Evolutionary conservation across 2,113 vertebrate genomes (phyloP).

Genomic region (Ovibos moschatus): DNA sequence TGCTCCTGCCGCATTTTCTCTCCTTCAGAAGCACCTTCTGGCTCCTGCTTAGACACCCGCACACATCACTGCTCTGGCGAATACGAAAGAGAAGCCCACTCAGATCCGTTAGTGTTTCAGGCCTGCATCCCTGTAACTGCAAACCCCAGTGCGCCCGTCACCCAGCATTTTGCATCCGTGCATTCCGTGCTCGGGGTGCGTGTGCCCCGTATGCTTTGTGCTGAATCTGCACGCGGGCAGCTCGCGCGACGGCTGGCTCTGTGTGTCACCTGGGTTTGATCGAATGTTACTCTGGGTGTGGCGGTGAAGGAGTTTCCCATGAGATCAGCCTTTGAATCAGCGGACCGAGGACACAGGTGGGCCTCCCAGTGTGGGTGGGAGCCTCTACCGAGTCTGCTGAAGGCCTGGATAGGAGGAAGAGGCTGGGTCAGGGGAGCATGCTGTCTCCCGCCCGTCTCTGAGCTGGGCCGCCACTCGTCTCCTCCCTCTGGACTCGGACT

Average conservation of each 20-base stretch:
- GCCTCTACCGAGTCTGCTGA: accelerated
- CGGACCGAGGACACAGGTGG: accelerated
- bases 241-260: accelerated
- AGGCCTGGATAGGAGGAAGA: too few species aligned
- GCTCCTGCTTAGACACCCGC: not conserved
- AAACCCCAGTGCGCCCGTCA: accelerated
- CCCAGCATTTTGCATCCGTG: accelerated
- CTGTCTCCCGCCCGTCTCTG: not conserved
- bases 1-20: not conserved
- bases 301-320: not conserved
- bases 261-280: accelerated
- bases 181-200: accelerated
- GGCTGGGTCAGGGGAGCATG: not conserved
- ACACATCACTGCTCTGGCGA: not conserved
- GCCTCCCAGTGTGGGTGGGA: not conserved
- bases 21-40: not conserved
- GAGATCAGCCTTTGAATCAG: not conserved
- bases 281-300: not conserved
- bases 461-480: not conserved
- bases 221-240: accelerated
- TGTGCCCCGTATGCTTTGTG: accelerated
- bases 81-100: not conserved
- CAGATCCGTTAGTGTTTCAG: not conserved
- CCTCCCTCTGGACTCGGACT: not conserved
- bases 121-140: not conserved